Conservation (phyloP, 1,140 invertebrate genomes). For the Theocolax elegans region DNA sequence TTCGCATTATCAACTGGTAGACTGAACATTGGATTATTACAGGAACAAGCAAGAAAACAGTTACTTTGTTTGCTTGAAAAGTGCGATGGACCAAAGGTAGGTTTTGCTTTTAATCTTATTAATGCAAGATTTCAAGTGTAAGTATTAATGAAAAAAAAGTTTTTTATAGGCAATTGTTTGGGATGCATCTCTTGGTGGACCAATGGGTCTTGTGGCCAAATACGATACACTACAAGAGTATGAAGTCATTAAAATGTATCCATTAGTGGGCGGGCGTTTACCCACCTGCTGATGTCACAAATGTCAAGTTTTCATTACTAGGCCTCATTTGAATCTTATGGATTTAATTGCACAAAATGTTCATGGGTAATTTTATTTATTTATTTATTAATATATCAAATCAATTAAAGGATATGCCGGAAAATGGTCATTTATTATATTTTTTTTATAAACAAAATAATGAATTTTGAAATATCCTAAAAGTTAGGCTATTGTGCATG, state of each 20-base stretch:
- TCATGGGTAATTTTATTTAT: slow-evolving; percentile 73
- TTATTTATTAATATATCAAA: too few species aligned
- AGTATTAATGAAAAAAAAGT: slow-evolving; percentile 31
- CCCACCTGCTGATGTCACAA: slow-evolving; percentile 78
- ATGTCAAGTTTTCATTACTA: slow-evolving; percentile 91
- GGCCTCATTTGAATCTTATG: slow-evolving; percentile 86
- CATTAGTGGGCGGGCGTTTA: slow-evolving; percentile 75
- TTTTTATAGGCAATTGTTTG: slow-evolving; percentile 83
- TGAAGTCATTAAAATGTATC: slow-evolving; percentile 83
- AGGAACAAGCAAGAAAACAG: slow-evolving; percentile 84
- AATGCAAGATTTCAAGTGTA: neutral
- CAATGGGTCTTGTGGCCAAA: slow-evolving; percentile 87
- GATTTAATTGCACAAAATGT: slow-evolving; percentile 87
- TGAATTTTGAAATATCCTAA: too few species aligned
- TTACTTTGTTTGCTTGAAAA: slow-evolving; percentile 84
- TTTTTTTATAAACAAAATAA: too few species aligned
- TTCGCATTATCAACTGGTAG: slow-evolving; percentile 78
- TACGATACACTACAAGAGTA: slow-evolving; percentile 84
- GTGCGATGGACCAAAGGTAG: slow-evolving; percentile 86
- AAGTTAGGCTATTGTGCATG: too few species aligned
- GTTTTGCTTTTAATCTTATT: slow-evolving; percentile 13
- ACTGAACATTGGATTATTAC: slow-evolving; percentile 83
- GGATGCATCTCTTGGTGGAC: slow-evolving; percentile 89
- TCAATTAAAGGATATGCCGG: too few species aligned
- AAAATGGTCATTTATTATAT: too few species aligned